A percentile compares a stretch with the other conserved stretches of the same genome.
These are phyloP conservation scores for Hyperoplus immaculatus DNA, from an alignment of 2,797 vertebrate species.

Conservation along the genomic window DNA sequence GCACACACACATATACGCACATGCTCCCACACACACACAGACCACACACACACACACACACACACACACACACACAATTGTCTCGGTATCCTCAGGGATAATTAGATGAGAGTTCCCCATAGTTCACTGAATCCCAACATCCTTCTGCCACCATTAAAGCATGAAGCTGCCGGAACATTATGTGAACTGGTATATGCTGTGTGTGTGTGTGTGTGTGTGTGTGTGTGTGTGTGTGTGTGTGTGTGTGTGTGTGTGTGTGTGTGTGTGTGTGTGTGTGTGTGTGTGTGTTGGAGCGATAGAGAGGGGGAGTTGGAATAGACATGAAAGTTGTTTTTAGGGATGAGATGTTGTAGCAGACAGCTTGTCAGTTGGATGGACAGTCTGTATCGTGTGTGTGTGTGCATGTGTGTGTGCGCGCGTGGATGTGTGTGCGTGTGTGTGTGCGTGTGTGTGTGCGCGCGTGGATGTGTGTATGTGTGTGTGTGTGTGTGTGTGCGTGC, in stretches of 20 bases:
- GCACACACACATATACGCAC: too few species aligned
- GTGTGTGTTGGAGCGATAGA: slow-evolving; percentile 4
- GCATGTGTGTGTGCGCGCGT: slow-evolving; percentile 2
- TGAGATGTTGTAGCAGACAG: slow-evolving; percentile 70
- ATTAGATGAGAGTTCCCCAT: slow-evolving; percentile 66
- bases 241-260: slow-evolving; percentile 6
- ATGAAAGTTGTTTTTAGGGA: slow-evolving; percentile 71
- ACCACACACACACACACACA: neutral
- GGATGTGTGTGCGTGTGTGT: slow-evolving; percentile 20
- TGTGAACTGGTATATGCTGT: slow-evolving; percentile 30
- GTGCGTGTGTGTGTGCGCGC: too few species aligned
- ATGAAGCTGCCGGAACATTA: slow-evolving; percentile 43
- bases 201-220: slow-evolving; percentile 11
- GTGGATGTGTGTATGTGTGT: slow-evolving; percentile 18
- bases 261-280: slow-evolving; percentile 23
- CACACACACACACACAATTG: slow-evolving; percentile 22
- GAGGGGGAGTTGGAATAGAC: slow-evolving; percentile 21
- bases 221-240: slow-evolving; percentile 21
- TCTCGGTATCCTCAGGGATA: slow-evolving; percentile 66
- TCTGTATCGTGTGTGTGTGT: slow-evolving; percentile 39
- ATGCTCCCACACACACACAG: slow-evolving; percentile 55
- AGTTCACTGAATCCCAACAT: slow-evolving; percentile 61
- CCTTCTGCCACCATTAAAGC: slow-evolving; percentile 61
- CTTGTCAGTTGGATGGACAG: slow-evolving; percentile 68
- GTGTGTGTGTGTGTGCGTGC: slow-evolving; percentile 28